Evolutionary conservation across 1,140 invertebrate genomes (phyloP).

Genomic region (Trichogramma pretiosum): DNA sequence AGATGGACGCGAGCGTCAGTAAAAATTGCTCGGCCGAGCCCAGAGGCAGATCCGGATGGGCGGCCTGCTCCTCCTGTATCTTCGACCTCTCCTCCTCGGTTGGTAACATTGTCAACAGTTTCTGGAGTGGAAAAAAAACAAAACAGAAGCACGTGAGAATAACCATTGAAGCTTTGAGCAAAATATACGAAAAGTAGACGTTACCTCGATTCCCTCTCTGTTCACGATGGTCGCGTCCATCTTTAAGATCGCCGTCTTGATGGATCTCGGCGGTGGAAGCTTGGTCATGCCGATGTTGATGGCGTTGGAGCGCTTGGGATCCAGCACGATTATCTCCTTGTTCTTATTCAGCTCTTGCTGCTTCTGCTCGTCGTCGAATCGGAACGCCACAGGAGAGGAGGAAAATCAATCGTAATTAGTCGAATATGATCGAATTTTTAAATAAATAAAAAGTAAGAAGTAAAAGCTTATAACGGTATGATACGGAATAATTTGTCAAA

Average conservation of each 20-base stretch:
- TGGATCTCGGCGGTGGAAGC: slow-evolving; percentile 90
- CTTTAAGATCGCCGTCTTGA: slow-evolving; percentile 97
- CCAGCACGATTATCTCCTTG: slow-evolving; percentile 91
- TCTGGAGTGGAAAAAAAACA: too few species aligned
- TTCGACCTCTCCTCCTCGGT: slow-evolving; percentile 92
- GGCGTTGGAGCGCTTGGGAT: slow-evolving; percentile 95
- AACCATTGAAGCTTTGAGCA: too few species aligned
- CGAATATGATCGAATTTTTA: too few species aligned
- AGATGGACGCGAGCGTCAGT: slow-evolving; percentile 89
- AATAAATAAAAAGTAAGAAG: too few species aligned
- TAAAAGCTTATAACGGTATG: too few species aligned
- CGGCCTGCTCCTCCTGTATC: slow-evolving; percentile 89
- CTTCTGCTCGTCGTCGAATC: too few species aligned
- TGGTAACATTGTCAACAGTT: slow-evolving; percentile 95
- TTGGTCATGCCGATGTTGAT: slow-evolving; percentile 99
- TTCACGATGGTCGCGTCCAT: slow-evolving; percentile 99
- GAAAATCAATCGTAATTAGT: too few species aligned
- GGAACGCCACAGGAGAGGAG: too few species aligned
- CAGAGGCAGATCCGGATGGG: slow-evolving; percentile 89
- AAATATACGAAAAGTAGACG: slow-evolving; percentile 2
- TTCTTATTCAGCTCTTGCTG: slow-evolving; percentile 88
- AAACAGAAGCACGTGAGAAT: too few species aligned
- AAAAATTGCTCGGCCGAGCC: slow-evolving; percentile 98
- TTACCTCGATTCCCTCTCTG: slow-evolving; percentile 90
- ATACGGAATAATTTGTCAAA: too few species aligned